Conservation (phyloP, 2,113 vertebrate species). For the Phycodurus eques region DNA sequence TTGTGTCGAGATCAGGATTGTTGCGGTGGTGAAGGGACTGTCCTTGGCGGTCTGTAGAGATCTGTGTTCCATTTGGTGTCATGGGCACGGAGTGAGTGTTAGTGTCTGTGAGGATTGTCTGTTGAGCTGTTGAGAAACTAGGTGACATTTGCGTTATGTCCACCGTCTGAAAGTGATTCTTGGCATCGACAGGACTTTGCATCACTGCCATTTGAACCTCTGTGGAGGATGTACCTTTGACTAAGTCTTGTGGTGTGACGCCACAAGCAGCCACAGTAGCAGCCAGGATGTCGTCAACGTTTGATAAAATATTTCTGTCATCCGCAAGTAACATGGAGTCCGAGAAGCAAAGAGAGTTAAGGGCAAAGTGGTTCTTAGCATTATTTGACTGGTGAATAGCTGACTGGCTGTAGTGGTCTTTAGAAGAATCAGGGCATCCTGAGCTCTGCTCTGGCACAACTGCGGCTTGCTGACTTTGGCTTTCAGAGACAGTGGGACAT, state of each 20-base stretch:
- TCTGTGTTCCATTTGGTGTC: conserved; percentile 83
- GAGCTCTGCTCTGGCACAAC: conserved; percentile 78
- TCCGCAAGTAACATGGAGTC: conserved; percentile 92
- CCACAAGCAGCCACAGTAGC: conserved; percentile 93
- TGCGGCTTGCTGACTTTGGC: conserved; percentile 74
- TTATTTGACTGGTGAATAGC: conserved; percentile 78
- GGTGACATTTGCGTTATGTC: conserved; percentile 81
- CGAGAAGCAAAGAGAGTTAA: conserved; percentile 93
- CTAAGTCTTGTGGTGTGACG: conserved; percentile 91
- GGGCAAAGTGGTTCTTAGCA: conserved; percentile 89
- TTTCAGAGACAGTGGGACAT: conserved; percentile 74
- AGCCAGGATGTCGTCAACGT: conserved; percentile 94
- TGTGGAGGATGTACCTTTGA: conserved; percentile 81
- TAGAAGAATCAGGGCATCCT: conserved; percentile 81
- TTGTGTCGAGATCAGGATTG: conserved; percentile 77
- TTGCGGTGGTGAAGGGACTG: conserved; percentile 75
- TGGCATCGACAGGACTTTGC: conserved; percentile 77
- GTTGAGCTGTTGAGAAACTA: conserved; percentile 78
- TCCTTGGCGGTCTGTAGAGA: conserved; percentile 78
- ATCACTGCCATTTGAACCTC: conserved; percentile 78
- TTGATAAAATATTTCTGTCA: conserved; percentile 93
- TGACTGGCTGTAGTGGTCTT: conserved; percentile 84
- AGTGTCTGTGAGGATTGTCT: conserved; percentile 77
- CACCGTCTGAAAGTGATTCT: conserved; percentile 83
- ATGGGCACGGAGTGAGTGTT: conserved; percentile 82